Evolutionary conservation across 2,888 invertebrate genomes (phyloP).

Genomic region (Oscheius onirici): DNA sequence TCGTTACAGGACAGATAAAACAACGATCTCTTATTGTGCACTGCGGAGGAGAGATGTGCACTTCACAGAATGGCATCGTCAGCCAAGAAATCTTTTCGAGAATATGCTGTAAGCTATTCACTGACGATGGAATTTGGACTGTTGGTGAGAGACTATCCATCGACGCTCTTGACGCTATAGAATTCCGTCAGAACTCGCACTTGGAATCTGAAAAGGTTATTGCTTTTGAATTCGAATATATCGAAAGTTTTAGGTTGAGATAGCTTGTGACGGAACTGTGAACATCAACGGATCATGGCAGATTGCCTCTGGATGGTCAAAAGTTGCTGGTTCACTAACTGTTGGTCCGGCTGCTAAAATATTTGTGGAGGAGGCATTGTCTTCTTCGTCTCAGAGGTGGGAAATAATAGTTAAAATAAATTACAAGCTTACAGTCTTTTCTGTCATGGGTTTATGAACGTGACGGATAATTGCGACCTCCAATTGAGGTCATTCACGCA

Average conservation of each 20-base stretch:
- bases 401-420: not conserved
- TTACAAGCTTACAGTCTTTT: conserved; percentile 29
- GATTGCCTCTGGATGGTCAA: conserved; percentile 41
- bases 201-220: conserved; percentile 49
- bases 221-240: not conserved
- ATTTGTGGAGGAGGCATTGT: conserved; percentile 45
- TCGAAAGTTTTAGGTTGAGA: conserved; percentile 34
- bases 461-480: conserved; percentile 42
- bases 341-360: conserved; percentile 41
- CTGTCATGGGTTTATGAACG: conserved; percentile 49
- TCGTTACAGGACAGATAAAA: conserved; percentile 35
- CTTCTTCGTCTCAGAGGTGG: conserved; percentile 33
- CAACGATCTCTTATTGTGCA: conserved; percentile 35
- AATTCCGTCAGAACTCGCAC: conserved; percentile 46
- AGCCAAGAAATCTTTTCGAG: conserved; percentile 42
- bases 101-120: conserved; percentile 41
- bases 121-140: conserved; percentile 56
- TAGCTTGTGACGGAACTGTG: conserved; percentile 32
- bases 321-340: conserved; percentile 34
- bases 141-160: conserved; percentile 45
- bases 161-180: conserved; percentile 32
- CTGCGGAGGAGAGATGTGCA: conserved; percentile 9
- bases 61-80: conserved; percentile 23
- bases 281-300: conserved; percentile 53
- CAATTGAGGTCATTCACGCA: conserved; percentile 50